Conservation (phyloP, 2,888 invertebrate species). For the Metopia argyrocephala region DNA sequence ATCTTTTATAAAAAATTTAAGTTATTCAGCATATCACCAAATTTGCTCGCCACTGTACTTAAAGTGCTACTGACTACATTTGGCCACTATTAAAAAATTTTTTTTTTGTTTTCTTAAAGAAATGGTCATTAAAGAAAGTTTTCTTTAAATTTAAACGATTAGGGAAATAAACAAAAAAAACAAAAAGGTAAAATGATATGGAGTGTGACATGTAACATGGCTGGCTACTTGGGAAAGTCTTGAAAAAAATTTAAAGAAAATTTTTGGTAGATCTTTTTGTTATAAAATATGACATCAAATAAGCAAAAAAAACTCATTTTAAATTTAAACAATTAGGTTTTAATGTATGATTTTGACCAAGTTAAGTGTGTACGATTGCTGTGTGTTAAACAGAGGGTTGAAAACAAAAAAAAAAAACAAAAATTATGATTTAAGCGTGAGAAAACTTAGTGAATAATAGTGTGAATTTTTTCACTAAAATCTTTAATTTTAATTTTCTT, state of each 20-base stretch:
- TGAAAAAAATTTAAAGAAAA: no score
- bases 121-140: constrained; percentile 50
- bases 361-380: neutral
- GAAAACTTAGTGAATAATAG: constrained; percentile 73
- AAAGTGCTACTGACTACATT: neutral
- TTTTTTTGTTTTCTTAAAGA: constrained; percentile 38
- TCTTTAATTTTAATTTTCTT: constrained; percentile 26
- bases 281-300: neutral
- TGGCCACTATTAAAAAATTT: neutral
- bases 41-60: no score
- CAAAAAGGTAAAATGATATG: constrained; percentile 53
- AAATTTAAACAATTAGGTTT: constrained; percentile 34
- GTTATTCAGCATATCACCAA: no score
- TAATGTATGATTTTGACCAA: constrained; percentile 54
- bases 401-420: constrained; percentile 19
- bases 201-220: constrained; percentile 43
- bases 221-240: constrained; percentile 59
- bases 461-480: constrained; percentile 69
- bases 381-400: neutral
- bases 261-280: constrained; percentile 17
- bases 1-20: no score
- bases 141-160: constrained; percentile 41
- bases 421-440: constrained; percentile 66
- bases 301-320: neutral
- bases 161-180: neutral